Evolutionary conservation across 2,797 vertebrate species (phyloP).

Genomic region (Esox masquinongy): DNA sequence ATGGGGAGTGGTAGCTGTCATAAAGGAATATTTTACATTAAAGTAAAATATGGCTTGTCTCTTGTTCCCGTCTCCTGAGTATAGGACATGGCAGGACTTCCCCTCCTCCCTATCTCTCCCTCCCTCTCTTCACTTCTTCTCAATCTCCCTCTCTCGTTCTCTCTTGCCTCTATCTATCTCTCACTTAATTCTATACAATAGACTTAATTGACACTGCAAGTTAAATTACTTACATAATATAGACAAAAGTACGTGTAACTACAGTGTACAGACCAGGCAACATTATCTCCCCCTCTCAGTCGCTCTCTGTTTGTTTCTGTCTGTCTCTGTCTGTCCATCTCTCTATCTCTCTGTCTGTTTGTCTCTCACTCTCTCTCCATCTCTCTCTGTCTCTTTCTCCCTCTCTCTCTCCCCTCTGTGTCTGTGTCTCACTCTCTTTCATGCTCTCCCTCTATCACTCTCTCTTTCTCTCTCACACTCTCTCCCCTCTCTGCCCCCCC

Average conservation of each 20-base stretch:
- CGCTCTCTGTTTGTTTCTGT: neutral
- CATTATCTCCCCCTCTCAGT: neutral
- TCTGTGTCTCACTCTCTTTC: neutral
- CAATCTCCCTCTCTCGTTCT: no score
- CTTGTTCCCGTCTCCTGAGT: neutral
- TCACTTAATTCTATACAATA: no score
- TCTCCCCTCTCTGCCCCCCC: neutral
- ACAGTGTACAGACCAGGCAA: no score
- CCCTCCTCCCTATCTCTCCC: neutral
- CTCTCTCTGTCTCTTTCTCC: neutral
- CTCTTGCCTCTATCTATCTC: no score
- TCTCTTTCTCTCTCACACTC: neutral
- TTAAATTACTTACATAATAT: no score
- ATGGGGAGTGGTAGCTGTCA: conserved; percentile 75
- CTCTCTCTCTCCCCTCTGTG: neutral
- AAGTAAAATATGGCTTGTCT: conserved; percentile 74
- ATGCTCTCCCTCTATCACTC: neutral
- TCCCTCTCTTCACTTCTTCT: neutral
- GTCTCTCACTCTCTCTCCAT: neutral
- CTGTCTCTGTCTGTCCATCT: neutral
- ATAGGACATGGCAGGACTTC: no score
- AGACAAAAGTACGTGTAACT: no score
- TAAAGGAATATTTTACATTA: conserved; percentile 78
- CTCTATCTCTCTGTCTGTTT: neutral
- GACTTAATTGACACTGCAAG: no score